Evolutionary conservation across 2,113 vertebrate genomes (phyloP).

Genomic region (Odobenus rosmarus): DNA sequence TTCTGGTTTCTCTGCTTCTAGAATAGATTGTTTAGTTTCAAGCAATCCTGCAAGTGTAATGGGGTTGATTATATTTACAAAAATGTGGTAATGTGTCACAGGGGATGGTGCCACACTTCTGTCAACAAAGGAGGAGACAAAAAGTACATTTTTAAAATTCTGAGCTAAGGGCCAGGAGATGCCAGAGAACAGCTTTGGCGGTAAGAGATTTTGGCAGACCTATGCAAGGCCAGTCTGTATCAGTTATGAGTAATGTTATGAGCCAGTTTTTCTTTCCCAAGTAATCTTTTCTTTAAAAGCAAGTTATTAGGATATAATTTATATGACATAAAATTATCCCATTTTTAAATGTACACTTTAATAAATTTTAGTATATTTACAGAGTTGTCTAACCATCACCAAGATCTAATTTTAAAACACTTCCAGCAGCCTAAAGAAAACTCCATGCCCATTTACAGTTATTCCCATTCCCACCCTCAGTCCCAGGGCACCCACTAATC

Average conservation of each 20-base stretch:
- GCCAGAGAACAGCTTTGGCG: background rate
- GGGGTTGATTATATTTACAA: constrained; percentile 29
- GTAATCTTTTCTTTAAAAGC: background rate
- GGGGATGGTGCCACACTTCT: background rate
- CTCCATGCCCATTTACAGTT: background rate
- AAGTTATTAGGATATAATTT: background rate
- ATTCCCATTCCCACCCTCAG: background rate
- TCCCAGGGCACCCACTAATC: background rate
- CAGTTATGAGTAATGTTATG: background rate
- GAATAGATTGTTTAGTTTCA: background rate
- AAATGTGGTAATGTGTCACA: constrained; percentile 27
- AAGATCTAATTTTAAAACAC: constrained; percentile 36
- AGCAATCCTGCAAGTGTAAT: background rate
- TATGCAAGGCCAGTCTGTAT: background rate
- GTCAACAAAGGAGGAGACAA: background rate
- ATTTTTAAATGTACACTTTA: background rate
- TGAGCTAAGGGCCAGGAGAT: background rate
- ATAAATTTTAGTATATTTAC: background rate
- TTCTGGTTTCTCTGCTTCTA: background rate
- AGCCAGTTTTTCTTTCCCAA: background rate
- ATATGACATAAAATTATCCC: background rate
- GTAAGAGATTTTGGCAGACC: background rate
- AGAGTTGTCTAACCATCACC: background rate
- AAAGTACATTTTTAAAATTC: background rate
- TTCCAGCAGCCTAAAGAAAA: background rate